Base-by-base conservation (phyloP, 1,140 invertebrate species). In the Drosophila elegans region DNA sequence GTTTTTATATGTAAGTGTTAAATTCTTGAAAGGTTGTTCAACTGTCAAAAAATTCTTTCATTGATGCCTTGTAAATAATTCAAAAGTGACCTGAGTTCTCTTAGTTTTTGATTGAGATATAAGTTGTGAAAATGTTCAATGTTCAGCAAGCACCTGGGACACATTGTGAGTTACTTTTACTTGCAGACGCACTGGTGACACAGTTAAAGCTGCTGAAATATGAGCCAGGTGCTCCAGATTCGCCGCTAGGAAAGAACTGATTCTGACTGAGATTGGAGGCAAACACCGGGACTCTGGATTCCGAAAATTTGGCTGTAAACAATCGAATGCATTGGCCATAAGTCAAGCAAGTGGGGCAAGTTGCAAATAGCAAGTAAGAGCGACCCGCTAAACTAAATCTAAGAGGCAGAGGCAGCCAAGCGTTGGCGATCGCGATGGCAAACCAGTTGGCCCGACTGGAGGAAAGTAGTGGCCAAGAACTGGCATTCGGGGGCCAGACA, bases 371-470 rank as follows among this genome's bases (percentile, higher is more conserved):
- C 10, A 25, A 32, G 55, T 39, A 44, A 34, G n/a, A 21, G 41
- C 48, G 84, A 89, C 84, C 84, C 52, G 84, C 62, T 89, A 77
- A 84, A 80, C 84, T 80, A 84, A 89, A 90, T 89, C 46, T 56
- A 41, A 54, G 57, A 42, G 49, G 49, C 63, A 54, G 57, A 42
- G 49, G 49, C 63, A 41, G 29, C 36, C 48, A 42, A 61, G 80
- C 52, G 69, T 75, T 69, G 74, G 63, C 61, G 42, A 68, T 36
- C 51, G 38, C 61, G 46, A 68, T 36, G 45, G 38, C 34, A 85
- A 86, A 86, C 83, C 83, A 79, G 83, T 86, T 86, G 83, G 34
- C 61, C 46, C 51, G 61, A 56, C 48, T 44, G 27, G 62, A 73
- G 53, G 45, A 86, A 76, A 86, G 67, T 72, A 57, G 54, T 39